Percentiles rank a stretch among this genome's conserved stretches.
These are phyloP conservation scores for Ridgeia piscesae DNA, from an alignment of 1,140 invertebrate species.

Conservation along the genomic window DNA sequence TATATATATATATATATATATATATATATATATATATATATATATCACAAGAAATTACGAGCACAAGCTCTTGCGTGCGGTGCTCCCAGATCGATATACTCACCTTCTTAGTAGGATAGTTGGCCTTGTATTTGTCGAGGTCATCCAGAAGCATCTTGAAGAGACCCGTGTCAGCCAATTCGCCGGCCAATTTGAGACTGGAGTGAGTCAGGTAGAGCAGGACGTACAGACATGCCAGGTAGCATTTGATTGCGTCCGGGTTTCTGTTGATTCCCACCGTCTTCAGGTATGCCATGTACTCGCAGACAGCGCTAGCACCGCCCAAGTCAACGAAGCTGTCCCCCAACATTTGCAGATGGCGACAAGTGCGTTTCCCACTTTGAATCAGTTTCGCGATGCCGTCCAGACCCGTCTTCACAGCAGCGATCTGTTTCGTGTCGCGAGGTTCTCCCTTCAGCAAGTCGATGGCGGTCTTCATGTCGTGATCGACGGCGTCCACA, in stretches of 20 bases:
- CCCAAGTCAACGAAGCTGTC: neutral
- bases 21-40: no score
- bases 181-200: neutral
- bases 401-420: neutral
- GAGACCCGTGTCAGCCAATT: neutral
- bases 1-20: no score
- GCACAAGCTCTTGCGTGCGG: no score
- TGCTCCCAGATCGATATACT: neutral
- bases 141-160: neutral
- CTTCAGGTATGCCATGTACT: neutral
- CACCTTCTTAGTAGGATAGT: neutral
- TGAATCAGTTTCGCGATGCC: neutral
- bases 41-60: no score
- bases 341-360: neutral
- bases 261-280: neutral
- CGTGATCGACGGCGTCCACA: neutral
- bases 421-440: neutral
- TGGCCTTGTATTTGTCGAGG: neutral
- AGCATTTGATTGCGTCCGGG: neutral
- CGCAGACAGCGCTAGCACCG: neutral
- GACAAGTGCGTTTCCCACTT: neutral
- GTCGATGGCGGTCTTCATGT: neutral
- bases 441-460: neutral
- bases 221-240: neutral
- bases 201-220: neutral